A percentile compares a stretch with the other conserved stretches of the same genome.
phyloP scores from a whole-genome alignment of 2,797 vertebrate genomes.

The Acanthurus leucopareius region DNA sequence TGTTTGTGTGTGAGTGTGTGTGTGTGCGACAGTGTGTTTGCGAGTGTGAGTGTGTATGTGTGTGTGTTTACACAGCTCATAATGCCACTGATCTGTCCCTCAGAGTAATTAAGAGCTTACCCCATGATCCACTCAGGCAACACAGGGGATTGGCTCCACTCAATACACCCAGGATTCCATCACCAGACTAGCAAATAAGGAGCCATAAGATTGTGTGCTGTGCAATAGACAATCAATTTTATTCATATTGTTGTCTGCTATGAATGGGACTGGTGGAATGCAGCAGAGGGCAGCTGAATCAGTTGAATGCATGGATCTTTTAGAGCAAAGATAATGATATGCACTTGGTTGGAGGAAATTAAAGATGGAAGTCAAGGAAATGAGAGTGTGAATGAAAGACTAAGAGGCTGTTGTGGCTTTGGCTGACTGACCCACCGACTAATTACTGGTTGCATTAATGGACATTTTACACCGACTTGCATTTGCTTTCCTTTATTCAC shows the following conservation, averaged over 20 bases:
- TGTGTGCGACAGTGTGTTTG: not conserved
- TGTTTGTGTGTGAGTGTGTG: slow-evolving; percentile 20
- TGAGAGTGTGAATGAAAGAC: slow-evolving; percentile 10
- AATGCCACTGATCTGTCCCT: slow-evolving; percentile 73
- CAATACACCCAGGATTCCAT: slow-evolving; percentile 61
- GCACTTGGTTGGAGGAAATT: slow-evolving; percentile 29
- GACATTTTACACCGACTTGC: not conserved
- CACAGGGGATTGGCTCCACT: slow-evolving; percentile 65
- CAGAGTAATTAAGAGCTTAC: slow-evolving; percentile 81
- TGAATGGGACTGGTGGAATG: slow-evolving; percentile 25
- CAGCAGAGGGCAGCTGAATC: not conserved
- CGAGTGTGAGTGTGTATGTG: slow-evolving; percentile 35
- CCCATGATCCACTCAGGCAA: slow-evolving; percentile 68
- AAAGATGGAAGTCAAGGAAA: slow-evolving; percentile 33
- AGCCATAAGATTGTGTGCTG: slow-evolving; percentile 38
- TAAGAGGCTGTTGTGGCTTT: slow-evolving; percentile 8
- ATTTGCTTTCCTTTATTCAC: not conserved
- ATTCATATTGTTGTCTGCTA: slow-evolving; percentile 32
- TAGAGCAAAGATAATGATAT: slow-evolving; percentile 10
- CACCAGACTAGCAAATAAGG: slow-evolving; percentile 46
- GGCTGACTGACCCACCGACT: not conserved
- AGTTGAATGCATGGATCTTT: slow-evolving; percentile 14
- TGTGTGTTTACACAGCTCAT: slow-evolving; percentile 60
- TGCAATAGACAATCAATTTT: slow-evolving; percentile 40
- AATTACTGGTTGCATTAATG: not conserved